Conservation (phyloP, 2,113 vertebrate genomes). For the Clupea harengus region DNA sequence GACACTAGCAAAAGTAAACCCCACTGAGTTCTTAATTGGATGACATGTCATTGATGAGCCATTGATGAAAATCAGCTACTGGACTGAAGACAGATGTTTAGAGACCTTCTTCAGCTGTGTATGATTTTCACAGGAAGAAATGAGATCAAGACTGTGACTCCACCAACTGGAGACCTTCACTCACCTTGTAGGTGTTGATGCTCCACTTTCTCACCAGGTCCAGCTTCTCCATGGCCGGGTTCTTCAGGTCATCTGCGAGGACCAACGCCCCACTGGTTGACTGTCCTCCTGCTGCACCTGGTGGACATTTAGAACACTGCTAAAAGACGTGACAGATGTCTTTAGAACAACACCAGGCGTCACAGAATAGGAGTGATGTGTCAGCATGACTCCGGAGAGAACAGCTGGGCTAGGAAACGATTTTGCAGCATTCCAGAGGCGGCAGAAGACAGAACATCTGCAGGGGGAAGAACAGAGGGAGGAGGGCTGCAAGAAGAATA, state of each 20-base stretch:
- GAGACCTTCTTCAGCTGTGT: neutral
- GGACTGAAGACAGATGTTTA: too few relatives aligned
- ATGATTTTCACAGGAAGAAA: neutral
- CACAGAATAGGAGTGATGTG: neutral
- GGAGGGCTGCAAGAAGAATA: neutral
- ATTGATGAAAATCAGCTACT: too few relatives aligned
- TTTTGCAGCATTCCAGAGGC: neutral
- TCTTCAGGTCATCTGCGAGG: conserved; percentile 90
- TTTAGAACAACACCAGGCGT: neutral
- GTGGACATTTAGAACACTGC: conserved; percentile 6
- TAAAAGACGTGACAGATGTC: neutral
- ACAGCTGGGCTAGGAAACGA: neutral
- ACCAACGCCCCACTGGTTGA: conserved; percentile 82
- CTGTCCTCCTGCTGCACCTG: conserved; percentile 58
- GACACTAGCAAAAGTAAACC: too few relatives aligned
- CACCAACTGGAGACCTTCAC: conserved; percentile 12
- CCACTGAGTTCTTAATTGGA: too few relatives aligned
- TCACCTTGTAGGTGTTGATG: conserved; percentile 97
- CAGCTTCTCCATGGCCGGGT: conserved; percentile 94
- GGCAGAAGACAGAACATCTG: neutral
- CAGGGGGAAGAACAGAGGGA: neutral
- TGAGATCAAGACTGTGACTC: neutral
- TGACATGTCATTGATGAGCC: too few relatives aligned
- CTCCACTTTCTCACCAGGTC: conserved; percentile 97
- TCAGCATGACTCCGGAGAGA: neutral